Conservation (phyloP, 1,140 invertebrate species). For the Tetramorium parvispinum region DNA sequence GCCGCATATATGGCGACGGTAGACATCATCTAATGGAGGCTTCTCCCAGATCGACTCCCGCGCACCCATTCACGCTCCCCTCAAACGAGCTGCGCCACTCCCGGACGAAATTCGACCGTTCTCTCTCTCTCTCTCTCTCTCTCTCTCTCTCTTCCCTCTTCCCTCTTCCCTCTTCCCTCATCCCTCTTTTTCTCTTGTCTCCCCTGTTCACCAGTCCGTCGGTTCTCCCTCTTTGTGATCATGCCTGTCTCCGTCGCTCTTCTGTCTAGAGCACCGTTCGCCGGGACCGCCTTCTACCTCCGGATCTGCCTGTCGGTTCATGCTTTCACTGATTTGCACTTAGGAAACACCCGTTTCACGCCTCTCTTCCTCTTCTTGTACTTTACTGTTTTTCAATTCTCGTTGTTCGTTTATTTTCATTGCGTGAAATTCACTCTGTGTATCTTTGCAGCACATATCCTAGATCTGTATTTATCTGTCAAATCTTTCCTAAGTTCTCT, state of each 20-base stretch:
- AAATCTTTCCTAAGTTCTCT: background rate
- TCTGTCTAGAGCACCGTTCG: slow-evolving; percentile 11
- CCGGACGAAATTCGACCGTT: slow-evolving; percentile 51
- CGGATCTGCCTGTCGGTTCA: slow-evolving; percentile 22
- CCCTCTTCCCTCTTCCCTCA: slow-evolving; percentile 40
- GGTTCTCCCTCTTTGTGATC: slow-evolving; percentile 33
- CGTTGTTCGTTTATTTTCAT: background rate
- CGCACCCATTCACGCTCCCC: slow-evolving; percentile 58
- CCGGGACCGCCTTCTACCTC: slow-evolving; percentile 4
- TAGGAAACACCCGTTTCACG: slow-evolving; percentile 13
- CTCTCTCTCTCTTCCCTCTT: slow-evolving; percentile 32
- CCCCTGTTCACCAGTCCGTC: slow-evolving; percentile 22
- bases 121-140: slow-evolving; percentile 47
- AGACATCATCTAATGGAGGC: slow-evolving; percentile 69
- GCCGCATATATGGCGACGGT: slow-evolving; percentile 61
- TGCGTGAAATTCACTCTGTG: background rate
- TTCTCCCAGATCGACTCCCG: slow-evolving; percentile 60
- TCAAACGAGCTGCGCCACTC: slow-evolving; percentile 49
- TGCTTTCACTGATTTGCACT: slow-evolving; percentile 55
- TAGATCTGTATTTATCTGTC: background rate
- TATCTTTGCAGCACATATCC: background rate
- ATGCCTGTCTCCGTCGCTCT: slow-evolving; percentile 35
- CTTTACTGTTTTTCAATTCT: background rate
- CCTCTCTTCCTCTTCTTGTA: background rate
- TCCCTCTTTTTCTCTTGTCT: slow-evolving; percentile 31